phyloP scores from a whole-genome alignment of 2,113 vertebrate species.

The Hippocampus mohnikei region DNA sequence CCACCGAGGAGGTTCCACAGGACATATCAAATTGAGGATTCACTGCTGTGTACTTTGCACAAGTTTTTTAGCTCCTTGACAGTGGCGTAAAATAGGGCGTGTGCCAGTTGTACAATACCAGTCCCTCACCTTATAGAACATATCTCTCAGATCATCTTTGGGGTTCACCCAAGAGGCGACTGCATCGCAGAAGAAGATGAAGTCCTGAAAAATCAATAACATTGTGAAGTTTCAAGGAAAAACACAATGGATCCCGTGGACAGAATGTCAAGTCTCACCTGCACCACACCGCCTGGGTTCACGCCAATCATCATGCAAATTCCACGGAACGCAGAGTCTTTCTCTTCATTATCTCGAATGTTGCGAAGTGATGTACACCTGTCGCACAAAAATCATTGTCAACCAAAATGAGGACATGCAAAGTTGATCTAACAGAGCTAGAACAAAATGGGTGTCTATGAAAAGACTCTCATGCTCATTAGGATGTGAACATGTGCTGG shows the following conservation, averaged over 20 bases:
- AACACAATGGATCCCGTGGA: neutral
- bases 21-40: too few relatives aligned
- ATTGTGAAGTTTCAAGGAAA: neutral
- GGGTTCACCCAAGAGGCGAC: slow-evolving; percentile 93
- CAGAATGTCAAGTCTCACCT: slow-evolving; percentile 68
- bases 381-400: neutral
- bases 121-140: slow-evolving; percentile 88
- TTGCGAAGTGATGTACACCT: slow-evolving; percentile 92
- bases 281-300: slow-evolving; percentile 89
- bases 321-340: slow-evolving; percentile 90
- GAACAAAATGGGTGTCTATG: neutral
- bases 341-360: slow-evolving; percentile 93
- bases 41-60: too few relatives aligned
- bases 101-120: neutral
- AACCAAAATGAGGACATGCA: neutral
- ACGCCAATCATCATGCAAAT: slow-evolving; percentile 96
- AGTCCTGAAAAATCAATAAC: slow-evolving; percentile 73
- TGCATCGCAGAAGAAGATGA: slow-evolving; percentile 94
- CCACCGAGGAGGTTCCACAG: too few relatives aligned
- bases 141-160: slow-evolving; percentile 90
- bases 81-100: too few relatives aligned
- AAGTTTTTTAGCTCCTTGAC: too few relatives aligned
- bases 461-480: neutral
- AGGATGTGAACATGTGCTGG: neutral
- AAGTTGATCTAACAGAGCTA: neutral